Percentiles rank a stretch among this genome's conserved stretches.
These are phyloP conservation scores for Drosophila anomelani DNA, from an alignment of 2,888 invertebrate species.

Conservation along the genomic window DNA sequence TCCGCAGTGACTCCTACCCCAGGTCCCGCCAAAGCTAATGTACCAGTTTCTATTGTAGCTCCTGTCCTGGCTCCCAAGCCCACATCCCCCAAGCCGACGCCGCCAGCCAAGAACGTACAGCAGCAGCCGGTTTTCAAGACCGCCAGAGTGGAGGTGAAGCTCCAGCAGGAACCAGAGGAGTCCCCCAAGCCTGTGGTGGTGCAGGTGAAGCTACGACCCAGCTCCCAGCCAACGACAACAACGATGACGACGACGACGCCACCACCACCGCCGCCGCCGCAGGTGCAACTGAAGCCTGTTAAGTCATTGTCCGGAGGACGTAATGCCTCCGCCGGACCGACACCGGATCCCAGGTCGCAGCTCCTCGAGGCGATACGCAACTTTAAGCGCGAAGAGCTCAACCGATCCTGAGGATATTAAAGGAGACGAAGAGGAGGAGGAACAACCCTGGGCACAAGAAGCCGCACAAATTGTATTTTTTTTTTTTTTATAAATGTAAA, in stretches of 20 bases:
- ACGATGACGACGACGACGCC: constrained; percentile 25
- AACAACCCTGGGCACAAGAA: constrained; percentile 5
- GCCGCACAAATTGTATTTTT: constrained; percentile 51
- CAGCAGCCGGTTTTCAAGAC: constrained; percentile 51
- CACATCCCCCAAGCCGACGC: constrained; percentile 34
- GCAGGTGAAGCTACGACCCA: constrained; percentile 63
- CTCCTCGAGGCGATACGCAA: constrained; percentile 90
- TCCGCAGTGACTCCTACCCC: not conserved
- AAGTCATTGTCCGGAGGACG: constrained; percentile 37
- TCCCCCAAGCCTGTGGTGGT: constrained; percentile 33
- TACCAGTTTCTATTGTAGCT: not conserved
- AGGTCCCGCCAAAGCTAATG: constrained; percentile 15
- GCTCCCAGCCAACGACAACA: constrained; percentile 27
- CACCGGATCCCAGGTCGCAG: constrained; percentile 87
- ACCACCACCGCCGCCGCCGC: constrained; percentile 45
- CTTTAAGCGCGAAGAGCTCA: constrained; percentile 86
- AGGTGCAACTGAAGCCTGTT: constrained; percentile 75
- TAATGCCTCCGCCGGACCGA: constrained; percentile 50
- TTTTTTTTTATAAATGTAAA: not conserved
- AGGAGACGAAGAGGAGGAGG: not conserved
- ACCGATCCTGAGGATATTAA: constrained; percentile 62
- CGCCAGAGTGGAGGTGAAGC: constrained; percentile 73
- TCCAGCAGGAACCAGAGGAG: constrained; percentile 39
- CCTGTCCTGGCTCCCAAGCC: constrained; percentile 5
- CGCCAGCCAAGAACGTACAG: constrained; percentile 50